These are phyloP conservation scores for Hyalella azteca DNA, from an alignment of 2,888 invertebrate genomes.

Conservation along the genomic window DNA sequence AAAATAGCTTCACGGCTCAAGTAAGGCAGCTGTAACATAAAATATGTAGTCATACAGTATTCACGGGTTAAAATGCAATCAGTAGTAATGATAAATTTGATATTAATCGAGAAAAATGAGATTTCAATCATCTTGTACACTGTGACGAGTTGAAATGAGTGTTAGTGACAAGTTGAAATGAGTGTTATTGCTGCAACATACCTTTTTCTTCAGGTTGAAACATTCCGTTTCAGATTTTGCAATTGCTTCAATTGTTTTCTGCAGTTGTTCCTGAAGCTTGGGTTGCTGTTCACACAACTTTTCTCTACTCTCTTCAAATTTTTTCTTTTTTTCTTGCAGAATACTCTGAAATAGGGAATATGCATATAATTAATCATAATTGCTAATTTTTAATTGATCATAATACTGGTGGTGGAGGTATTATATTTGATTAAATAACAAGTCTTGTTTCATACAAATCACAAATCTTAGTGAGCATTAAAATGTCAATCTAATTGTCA, in stretches of 20 bases:
- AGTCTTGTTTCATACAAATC: neutral
- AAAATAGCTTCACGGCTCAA: conserved; percentile 7
- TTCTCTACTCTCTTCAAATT: neutral
- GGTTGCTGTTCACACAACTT: neutral
- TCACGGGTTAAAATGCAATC: too few species aligned
- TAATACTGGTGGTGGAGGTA: neutral
- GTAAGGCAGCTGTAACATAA: conserved; percentile 3
- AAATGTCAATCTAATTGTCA: neutral
- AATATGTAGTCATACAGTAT: too few species aligned
- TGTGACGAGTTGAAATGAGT: too few species aligned
- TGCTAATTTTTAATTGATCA: neutral
- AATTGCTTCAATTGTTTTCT: neutral
- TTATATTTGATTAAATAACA: neutral
- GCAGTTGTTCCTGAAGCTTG: neutral
- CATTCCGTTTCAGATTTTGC: conserved; percentile 1
- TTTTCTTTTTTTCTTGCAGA: neutral
- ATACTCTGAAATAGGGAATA: neutral
- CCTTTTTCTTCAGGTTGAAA: conserved; percentile 9
- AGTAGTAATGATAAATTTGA: too few species aligned
- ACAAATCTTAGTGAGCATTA: neutral
- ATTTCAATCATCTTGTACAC: too few species aligned
- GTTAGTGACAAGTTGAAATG: too few species aligned
- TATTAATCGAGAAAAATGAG: too few species aligned
- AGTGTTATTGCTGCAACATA: too few species aligned
- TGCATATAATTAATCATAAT: neutral